Conservation (phyloP, 2,113 vertebrate species). For the Siphamia tubifer region DNA sequence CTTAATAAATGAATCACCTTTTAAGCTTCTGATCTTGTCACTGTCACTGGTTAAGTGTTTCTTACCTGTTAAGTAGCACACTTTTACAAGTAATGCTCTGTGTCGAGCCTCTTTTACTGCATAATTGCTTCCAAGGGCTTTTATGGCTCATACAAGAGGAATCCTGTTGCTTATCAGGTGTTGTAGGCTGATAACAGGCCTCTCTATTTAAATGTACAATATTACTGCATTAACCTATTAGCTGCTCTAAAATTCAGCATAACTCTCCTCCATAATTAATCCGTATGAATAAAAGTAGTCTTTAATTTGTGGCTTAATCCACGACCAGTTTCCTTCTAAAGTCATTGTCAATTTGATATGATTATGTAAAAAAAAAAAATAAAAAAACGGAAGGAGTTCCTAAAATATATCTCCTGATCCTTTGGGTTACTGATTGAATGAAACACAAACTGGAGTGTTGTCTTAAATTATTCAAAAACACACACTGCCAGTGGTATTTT, state of each 20-base stretch:
- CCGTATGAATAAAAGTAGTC: slow-evolving; percentile 5
- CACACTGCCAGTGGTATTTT: neutral
- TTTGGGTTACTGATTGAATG: slow-evolving; percentile 14
- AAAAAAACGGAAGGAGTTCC: neutral
- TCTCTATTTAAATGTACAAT: slow-evolving; percentile 10
- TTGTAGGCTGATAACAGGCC: neutral
- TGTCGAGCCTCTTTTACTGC: neutral
- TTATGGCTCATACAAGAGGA: neutral
- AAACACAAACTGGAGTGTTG: neutral
- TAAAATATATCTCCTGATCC: slow-evolving; percentile 5
- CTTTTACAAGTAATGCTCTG: neutral
- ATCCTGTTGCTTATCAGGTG: neutral
- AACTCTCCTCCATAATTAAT: slow-evolving; percentile 18
- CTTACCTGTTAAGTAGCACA: neutral
- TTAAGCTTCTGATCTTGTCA: neutral
- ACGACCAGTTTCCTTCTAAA: slow-evolving; percentile 4
- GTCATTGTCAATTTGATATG: slow-evolving; percentile 22
- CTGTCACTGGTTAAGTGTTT: neutral
- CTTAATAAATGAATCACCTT: slow-evolving; percentile 6
- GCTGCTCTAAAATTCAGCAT: slow-evolving; percentile 1
- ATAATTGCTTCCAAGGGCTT: slow-evolving; percentile 5
- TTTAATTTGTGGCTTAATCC: slow-evolving; percentile 5
- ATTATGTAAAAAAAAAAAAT: slow-evolving; percentile 15
- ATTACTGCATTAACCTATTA: neutral
- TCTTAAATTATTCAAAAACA: slow-evolving; percentile 28